These are phyloP conservation scores for Rhinopomastus cyanomelas DNA, from an alignment of 2,113 vertebrate species.

Conservation along the genomic window DNA sequence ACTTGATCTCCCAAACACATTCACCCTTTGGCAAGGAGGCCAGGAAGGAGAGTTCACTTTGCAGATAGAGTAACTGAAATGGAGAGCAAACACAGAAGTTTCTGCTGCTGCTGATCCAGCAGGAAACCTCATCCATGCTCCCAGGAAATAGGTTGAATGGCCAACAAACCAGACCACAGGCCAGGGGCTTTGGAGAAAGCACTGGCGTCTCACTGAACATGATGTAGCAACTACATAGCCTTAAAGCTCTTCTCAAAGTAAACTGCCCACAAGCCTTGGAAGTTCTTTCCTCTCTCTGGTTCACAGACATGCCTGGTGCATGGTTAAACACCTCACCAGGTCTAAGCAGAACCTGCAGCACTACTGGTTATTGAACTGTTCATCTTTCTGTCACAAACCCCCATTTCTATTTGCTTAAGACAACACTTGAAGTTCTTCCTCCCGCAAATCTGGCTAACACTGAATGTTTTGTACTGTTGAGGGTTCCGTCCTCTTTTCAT, in stretches of 20 bases:
- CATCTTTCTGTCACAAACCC: not conserved
- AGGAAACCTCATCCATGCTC: not conserved
- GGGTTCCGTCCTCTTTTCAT: not conserved
- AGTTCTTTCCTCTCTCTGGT: fast-evolving
- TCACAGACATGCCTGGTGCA: not conserved
- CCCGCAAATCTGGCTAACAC: not conserved
- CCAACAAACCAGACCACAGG: not conserved
- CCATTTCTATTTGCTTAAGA: not conserved
- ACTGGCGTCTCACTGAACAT: not conserved
- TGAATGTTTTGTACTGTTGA: not conserved
- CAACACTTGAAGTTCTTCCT: not conserved
- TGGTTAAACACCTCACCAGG: not conserved
- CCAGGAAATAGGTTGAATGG: not conserved
- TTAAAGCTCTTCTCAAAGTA: not conserved
- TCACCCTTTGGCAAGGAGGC: not conserved
- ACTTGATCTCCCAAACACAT: constrained; percentile 31
- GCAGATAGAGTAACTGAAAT: not conserved
- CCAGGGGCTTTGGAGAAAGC: not conserved
- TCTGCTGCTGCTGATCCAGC: not conserved
- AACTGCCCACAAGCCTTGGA: not conserved
- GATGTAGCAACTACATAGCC: not conserved
- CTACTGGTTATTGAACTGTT: not conserved
- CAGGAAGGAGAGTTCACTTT: not conserved
- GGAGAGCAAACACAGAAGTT: not conserved
- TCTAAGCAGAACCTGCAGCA: not conserved